phyloP scores from a whole-genome alignment of 2,797 vertebrate species.

The Liasis olivaceus region DNA sequence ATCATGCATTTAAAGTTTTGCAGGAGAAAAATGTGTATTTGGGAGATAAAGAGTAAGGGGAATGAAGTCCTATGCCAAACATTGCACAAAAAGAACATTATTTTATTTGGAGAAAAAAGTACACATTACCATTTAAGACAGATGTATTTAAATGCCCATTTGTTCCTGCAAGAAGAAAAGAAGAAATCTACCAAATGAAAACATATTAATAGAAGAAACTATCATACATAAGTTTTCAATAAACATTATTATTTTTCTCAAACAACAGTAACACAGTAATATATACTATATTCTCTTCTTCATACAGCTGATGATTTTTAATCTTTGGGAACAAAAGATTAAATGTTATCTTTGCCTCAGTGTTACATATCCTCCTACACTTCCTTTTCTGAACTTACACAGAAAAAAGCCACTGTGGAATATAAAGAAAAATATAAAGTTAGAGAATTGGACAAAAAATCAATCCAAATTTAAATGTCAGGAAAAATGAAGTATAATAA shows the following conservation, averaged over 20 bases:
- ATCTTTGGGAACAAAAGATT: background rate
- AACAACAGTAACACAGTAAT: background rate
- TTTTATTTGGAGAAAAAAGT: background rate
- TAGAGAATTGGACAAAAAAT: background rate
- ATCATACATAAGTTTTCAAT: background rate
- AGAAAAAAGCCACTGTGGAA: background rate
- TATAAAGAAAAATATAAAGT: background rate
- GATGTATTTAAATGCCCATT: background rate
- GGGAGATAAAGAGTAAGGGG: background rate
- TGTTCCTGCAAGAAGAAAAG: background rate
- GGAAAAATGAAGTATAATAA: background rate
- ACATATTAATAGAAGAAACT: background rate
- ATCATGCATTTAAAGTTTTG: background rate
- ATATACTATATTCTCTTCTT: background rate
- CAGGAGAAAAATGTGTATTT: background rate
- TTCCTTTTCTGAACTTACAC: conserved; percentile 14
- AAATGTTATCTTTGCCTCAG: conserved; percentile 8
- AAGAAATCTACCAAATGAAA: background rate
- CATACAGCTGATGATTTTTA: background rate
- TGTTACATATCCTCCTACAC: conserved; percentile 12
- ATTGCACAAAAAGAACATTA: background rate
- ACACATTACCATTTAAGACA: background rate
- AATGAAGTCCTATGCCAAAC: background rate
- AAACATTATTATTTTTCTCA: background rate
- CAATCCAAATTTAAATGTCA: conserved; percentile 7